phyloP scores from a whole-genome alignment of 2,113 vertebrate genomes.

The Heteronetta atricapilla region DNA sequence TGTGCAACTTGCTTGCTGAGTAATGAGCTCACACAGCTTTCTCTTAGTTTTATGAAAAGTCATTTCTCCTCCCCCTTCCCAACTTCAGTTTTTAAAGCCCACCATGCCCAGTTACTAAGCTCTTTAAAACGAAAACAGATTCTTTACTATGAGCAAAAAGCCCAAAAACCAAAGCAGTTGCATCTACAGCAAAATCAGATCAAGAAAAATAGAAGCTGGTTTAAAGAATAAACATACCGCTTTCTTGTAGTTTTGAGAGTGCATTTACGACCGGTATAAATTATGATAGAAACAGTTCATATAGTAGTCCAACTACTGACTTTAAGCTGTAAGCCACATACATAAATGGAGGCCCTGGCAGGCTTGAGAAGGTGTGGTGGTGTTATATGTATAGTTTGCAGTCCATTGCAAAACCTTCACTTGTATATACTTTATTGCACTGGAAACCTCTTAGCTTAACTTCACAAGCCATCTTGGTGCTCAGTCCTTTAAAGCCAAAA shows the following conservation, averaged over 20 bases:
- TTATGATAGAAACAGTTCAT: slow-evolving; percentile 94
- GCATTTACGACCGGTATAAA: slow-evolving; percentile 92
- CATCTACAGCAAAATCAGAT: slow-evolving; percentile 83
- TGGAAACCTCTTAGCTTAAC: slow-evolving; percentile 86
- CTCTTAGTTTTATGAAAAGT: background rate
- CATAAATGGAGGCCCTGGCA: slow-evolving; percentile 89
- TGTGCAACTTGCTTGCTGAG: slow-evolving; percentile 21
- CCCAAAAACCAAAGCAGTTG: slow-evolving; percentile 76
- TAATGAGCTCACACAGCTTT: background rate
- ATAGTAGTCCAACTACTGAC: slow-evolving; percentile 94
- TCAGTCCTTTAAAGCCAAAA: slow-evolving; percentile 91
- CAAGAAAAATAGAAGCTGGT: slow-evolving; percentile 87
- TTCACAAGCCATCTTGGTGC: slow-evolving; percentile 86
- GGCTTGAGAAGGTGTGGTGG: slow-evolving; percentile 87
- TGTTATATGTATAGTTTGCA: slow-evolving; percentile 85
- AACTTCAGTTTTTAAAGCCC: slow-evolving; percentile 28
- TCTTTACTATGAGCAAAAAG: slow-evolving; percentile 74
- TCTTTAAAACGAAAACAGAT: slow-evolving; percentile 33
- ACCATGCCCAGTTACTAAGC: slow-evolving; percentile 25
- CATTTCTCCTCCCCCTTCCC: slow-evolving; percentile 17
- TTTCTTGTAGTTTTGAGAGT: slow-evolving; percentile 94
- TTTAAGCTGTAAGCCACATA: slow-evolving; percentile 90
- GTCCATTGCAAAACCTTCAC: slow-evolving; percentile 90
- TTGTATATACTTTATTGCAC: slow-evolving; percentile 84
- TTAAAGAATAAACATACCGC: slow-evolving; percentile 95